Conservation (phyloP, 2,797 vertebrate genomes). For the Microctenopoma stevenorrisi region DNA sequence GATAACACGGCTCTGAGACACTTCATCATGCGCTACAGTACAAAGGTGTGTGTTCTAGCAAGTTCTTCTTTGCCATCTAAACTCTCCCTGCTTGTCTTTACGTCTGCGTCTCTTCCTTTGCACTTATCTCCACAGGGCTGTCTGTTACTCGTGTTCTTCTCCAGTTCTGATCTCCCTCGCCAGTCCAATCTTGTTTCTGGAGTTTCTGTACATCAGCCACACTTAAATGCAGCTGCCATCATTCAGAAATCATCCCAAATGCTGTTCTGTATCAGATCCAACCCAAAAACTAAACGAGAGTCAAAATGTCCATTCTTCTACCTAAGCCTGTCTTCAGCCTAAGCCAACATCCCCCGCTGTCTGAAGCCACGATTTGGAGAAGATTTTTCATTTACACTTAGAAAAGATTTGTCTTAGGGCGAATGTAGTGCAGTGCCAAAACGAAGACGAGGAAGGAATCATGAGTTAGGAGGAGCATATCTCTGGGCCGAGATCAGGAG, state of each 20-base stretch:
- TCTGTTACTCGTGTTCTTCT: background rate
- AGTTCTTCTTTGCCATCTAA: background rate
- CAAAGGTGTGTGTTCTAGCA: constrained; percentile 7
- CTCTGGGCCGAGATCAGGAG: constrained; percentile 91
- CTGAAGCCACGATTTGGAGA: constrained; percentile 57
- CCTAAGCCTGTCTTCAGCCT: constrained; percentile 56
- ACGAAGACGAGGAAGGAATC: constrained; percentile 65
- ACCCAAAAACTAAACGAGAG: constrained; percentile 18
- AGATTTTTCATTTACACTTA: constrained; percentile 58
- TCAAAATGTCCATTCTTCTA: constrained; percentile 57
- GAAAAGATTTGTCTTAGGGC: constrained; percentile 72
- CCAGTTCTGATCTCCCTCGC: constrained; percentile 5
- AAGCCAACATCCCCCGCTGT: constrained; percentile 49
- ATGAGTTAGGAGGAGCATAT: constrained; percentile 71
- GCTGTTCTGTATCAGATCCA: constrained; percentile 25
- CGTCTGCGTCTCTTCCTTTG: background rate
- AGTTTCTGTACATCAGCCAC: constrained; percentile 15
- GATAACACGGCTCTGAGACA: constrained; percentile 1
- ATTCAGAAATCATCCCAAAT: constrained; percentile 35
- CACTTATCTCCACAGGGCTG: background rate
- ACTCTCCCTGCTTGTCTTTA: background rate
- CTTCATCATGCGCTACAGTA: background rate
- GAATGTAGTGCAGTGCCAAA: constrained; percentile 58
- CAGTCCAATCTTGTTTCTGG: constrained; percentile 14
- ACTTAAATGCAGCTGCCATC: constrained; percentile 43